A percentile compares a stretch with the other conserved stretches of the same genome.
Conservation (phyloP, 2,113 vertebrate genomes). For the Morone chrysops region DNA sequence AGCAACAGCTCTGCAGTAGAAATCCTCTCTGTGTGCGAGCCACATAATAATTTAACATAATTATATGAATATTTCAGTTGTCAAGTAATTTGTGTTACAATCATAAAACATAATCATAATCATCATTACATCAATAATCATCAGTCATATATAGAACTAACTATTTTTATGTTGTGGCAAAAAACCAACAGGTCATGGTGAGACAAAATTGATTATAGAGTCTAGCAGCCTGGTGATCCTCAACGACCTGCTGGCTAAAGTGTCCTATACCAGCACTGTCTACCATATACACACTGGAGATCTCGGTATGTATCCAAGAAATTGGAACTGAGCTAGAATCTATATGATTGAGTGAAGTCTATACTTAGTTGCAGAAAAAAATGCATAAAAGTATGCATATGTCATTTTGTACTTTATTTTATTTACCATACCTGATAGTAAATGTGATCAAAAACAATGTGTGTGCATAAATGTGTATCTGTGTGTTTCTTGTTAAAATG, state of each 20-base stretch:
- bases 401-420: too few species aligned
- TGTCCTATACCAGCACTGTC: slow-evolving; percentile 80
- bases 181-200: slow-evolving; percentile 58
- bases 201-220: slow-evolving; percentile 67
- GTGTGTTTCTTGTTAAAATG: background rate
- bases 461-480: background rate
- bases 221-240: slow-evolving; percentile 60
- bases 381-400: too few species aligned
- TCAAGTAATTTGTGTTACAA: background rate
- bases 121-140: too few species aligned
- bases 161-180: too few species aligned
- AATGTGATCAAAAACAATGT: background rate
- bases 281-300: slow-evolving; percentile 77
- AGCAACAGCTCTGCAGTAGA: too few species aligned
- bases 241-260: slow-evolving; percentile 72
- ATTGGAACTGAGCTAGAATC: background rate
- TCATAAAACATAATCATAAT: too few species aligned
- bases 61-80: too few species aligned
- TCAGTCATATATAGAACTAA: too few species aligned
- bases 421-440: background rate
- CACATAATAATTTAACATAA: too few species aligned
- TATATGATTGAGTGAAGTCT: background rate
- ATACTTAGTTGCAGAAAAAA: background rate
- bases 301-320: slow-evolving; percentile 63
- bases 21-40: too few species aligned